Evolutionary conservation across 2,113 vertebrate species (phyloP).

Genomic region (Centropristis striata): DNA sequence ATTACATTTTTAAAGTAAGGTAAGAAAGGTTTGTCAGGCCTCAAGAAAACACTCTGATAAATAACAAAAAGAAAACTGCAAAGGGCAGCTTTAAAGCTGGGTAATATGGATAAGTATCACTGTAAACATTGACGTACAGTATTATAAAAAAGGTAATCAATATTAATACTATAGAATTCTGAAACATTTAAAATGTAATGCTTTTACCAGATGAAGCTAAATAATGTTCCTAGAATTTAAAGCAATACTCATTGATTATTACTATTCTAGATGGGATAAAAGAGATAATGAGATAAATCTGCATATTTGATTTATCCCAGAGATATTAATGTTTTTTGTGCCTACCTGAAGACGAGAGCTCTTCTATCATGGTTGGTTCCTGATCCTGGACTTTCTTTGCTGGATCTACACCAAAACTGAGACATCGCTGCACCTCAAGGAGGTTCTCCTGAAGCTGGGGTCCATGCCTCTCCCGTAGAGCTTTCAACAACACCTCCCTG

Average conservation of each 20-base stretch:
- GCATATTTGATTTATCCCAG: neutral
- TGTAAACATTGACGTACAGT: no score
- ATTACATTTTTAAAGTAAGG: no score
- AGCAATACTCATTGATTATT: no score
- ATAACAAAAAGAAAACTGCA: neutral
- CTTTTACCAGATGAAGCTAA: neutral
- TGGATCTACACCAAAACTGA: slow-evolving; percentile 1
- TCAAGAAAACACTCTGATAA: no score
- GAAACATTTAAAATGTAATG: neutral
- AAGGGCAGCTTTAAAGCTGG: neutral
- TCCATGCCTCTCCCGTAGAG: slow-evolving; percentile 82
- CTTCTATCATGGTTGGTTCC: neutral
- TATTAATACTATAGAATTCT: neutral
- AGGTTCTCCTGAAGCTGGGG: slow-evolving; percentile 78
- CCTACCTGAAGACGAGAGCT: slow-evolving; percentile 54
- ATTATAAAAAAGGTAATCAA: neutral
- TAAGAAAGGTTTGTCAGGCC: no score
- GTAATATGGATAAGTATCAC: neutral
- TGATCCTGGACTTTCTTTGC: slow-evolving; percentile 3
- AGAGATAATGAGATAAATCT: no score
- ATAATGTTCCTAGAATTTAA: no score
- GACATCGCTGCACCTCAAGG: slow-evolving; percentile 27
- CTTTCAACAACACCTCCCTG: slow-evolving; percentile 78
- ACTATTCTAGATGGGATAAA: no score
- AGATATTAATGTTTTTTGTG: neutral